Percentiles rank a stretch among this genome's conserved stretches.
Evolutionary conservation across 2,113 vertebrate species (phyloP).

Genomic region (cat (Felis catus)): DNA sequence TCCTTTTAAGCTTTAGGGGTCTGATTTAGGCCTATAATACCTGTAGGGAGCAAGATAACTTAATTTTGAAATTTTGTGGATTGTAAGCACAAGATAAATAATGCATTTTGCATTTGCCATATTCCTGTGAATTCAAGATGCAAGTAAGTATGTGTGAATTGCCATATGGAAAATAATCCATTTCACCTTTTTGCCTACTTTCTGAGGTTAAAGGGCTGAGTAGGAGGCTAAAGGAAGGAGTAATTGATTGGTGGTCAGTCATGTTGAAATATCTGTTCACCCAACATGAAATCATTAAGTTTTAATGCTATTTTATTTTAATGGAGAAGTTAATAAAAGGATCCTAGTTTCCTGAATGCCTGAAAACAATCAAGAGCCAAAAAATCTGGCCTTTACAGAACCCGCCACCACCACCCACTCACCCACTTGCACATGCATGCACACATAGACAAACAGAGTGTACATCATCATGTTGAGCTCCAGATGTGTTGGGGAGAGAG

Average conservation of each 20-base stretch:
- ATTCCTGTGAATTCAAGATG: neutral
- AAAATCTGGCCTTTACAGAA: neutral
- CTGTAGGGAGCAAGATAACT: neutral
- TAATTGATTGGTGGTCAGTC: neutral
- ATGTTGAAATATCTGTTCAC: neutral
- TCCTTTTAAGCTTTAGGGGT: neutral
- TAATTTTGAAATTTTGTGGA: neutral
- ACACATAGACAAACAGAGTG: neutral
- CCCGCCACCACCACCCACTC: neutral
- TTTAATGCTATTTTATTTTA: neutral
- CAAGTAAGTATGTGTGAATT: neutral
- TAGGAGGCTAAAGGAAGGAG: neutral
- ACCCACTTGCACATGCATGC: neutral
- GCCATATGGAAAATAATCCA: neutral
- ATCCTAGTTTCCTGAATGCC: neutral
- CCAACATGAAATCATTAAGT: neutral
- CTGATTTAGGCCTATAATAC: neutral
- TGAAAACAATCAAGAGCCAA: neutral
- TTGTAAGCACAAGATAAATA: neutral
- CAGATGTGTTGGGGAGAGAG: neutral
- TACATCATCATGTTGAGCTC: neutral
- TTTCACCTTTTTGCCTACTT: neutral
- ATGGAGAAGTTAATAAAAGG: neutral
- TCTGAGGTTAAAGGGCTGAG: neutral
- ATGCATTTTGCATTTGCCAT: neutral